Percentiles rank a stretch among this genome's conserved stretches.
Evolutionary conservation across 1,140 invertebrate genomes (phyloP).

Genomic region (Solen grandis): DNA sequence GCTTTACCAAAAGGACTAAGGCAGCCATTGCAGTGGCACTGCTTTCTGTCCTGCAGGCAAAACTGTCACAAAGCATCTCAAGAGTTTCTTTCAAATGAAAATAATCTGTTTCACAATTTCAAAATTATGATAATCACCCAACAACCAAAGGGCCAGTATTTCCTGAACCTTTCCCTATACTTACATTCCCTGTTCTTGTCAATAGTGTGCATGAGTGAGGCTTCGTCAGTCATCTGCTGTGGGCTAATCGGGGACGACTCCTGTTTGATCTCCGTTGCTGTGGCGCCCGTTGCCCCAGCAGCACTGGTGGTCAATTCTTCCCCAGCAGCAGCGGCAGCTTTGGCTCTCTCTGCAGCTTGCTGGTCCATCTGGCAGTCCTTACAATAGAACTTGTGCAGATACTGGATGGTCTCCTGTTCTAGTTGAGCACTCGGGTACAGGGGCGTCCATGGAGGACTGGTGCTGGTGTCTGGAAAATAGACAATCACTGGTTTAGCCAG

Average conservation of each 20-base stretch:
- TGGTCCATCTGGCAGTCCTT: constrained; percentile 85
- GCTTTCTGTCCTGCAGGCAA: no score
- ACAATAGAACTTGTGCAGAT: constrained; percentile 80
- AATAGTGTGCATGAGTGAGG: constrained; percentile 94
- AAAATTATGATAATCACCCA: no score
- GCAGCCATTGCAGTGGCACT: no score
- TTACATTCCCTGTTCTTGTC: constrained; percentile 99
- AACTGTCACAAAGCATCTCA: no score
- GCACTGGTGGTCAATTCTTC: constrained; percentile 26
- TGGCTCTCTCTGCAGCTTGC: constrained; percentile 67
- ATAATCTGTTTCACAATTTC: no score
- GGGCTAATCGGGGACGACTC: constrained; percentile 85
- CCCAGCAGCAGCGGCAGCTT: constrained; percentile 59
- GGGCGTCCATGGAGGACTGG: constrained; percentile 78
- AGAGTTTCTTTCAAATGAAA: no score
- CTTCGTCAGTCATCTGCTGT: constrained; percentile 95
- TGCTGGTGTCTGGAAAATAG: constrained; percentile 75
- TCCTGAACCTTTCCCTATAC: no score
- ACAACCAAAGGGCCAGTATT: no score
- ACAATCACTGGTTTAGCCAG: no score
- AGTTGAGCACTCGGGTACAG: constrained; percentile 71
- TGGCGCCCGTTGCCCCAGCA: constrained; percentile 21
- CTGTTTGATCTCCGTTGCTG: constrained; percentile 57
- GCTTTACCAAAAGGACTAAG: no score
- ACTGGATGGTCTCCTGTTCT: constrained; percentile 77